Conservation (phyloP, 2,888 invertebrate genomes). For the Pseudoips prasinana region DNA sequence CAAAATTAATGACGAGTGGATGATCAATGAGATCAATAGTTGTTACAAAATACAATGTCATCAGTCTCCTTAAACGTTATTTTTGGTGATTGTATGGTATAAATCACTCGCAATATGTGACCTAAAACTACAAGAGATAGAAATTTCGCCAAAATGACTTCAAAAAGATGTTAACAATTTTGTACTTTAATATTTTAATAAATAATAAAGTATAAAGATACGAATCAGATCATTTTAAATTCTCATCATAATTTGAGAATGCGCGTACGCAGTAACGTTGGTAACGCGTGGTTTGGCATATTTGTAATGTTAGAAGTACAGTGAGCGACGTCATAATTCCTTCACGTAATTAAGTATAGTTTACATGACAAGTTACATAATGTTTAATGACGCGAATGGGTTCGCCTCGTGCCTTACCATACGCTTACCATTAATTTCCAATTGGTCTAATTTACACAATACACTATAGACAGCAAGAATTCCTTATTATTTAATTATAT, state of each 20-base stretch:
- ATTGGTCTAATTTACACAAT: conserved; percentile 3
- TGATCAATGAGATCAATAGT: conserved; percentile 32
- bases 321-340: too few species aligned
- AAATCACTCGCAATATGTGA: conserved; percentile 10
- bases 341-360: too few species aligned
- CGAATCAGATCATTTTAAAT: conserved; percentile 2
- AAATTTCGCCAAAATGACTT: too few species aligned
- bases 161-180: too few species aligned
- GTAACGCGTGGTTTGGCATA: too few species aligned
- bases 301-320: too few species aligned
- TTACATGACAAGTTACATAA: too few species aligned
- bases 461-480: conserved; percentile 29
- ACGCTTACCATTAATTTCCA: too few species aligned
- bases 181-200: conserved; percentile 24
- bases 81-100: conserved; percentile 14
- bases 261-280: too few species aligned
- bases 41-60: conserved; percentile 17
- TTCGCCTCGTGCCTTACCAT: too few species aligned
- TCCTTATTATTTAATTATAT: conserved; percentile 14
- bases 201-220: conserved; percentile 8
- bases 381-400: too few species aligned
- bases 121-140: conserved; percentile 7
- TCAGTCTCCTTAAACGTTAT: conserved; percentile 34
- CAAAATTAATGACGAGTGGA: conserved; percentile 19
- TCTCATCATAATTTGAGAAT: conserved; percentile 4